Evolutionary conservation across 2,888 invertebrate genomes (phyloP), one percentile per base, ranked within the genome.

Genomic region (Graphium colonna): DNA sequence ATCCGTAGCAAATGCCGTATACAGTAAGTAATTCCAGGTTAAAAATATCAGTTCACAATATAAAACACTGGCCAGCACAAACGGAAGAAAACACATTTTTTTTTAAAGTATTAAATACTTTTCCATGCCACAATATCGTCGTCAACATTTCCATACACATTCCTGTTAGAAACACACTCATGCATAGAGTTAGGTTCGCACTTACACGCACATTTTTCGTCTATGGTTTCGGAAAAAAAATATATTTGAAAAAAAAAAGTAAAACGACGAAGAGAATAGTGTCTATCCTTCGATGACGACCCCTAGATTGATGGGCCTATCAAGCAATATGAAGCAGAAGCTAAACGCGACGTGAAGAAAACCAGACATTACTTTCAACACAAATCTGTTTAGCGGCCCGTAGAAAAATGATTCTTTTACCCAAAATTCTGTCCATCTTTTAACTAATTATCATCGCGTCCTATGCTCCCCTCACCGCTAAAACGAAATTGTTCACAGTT

Each of bases 381-480:
- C 62, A 61, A 62, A 65, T 69, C 72, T 65, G 64, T 67, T 70
- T 68, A 62, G 64, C 72, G 75, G 77, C 76, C 73, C 68, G 65
- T 56, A 73, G 69, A 75, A 63, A 70, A 68, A 55, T 71, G 63
- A 64, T 70, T 60, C n/a, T 74, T 77, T 89, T 90, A 90, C 90
- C 89, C 82, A 80, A 79, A 62, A 67, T 71, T 69, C 71, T 68
- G 77, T 79, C 74, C 73, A 69, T 21, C 21, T 75, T 75, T 76
- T 76, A 79, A 82, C 59, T 69, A 73, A 76, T 70, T 82, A 82
- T 77, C 69, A 73, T 76, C 80, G 68, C 66, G 73, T 73, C 79
- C 82, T 87, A 89, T 68, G 87, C 80, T 84, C 85, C 88, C 84
- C 90, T 88, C 86, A 74, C 87, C 75, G 82, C 89, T 89, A 90